Base-by-base conservation (phyloP, 2,797 vertebrate genomes). In the Labroides dimidiatus region DNA sequence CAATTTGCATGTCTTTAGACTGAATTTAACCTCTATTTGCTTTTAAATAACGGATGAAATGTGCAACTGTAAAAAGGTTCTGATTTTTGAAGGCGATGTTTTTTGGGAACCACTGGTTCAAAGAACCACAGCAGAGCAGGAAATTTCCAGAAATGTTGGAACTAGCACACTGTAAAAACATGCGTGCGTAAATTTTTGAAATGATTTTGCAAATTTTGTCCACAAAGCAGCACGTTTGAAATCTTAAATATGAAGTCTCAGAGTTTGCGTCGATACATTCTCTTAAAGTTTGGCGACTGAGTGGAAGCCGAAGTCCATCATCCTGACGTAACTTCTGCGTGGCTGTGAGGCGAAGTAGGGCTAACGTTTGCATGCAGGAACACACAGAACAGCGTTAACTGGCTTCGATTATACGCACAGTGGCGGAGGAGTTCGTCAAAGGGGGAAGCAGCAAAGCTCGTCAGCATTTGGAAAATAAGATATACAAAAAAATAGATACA, bases 371-470 rank as follows among this genome's bases (percentile, higher is more conserved):
- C 87, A 88, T 87, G 85, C 85, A 75, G 82, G 69, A 62, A 82
- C 72, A 85, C 81, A 76, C 70, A 65, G 37, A 50, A 78, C 73
- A 43, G 77, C 67, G 43, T 65, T 30, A 55, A 47, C 4, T 66
- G 80, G 80, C 76, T 75, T 70, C 1, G 23, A 70, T 77, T 75
- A 69, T 64, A 81, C 47, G 75, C 77, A 74, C 71, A 69, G 68
- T 53, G 77, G 77, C 49, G 47, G 13, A 84, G 59, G 80, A 80
- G 76, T 69, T 78, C 21, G 43, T 84, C 55, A 72, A 80, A 73
- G 72, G 60, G 64, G 66, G 84, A 78, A 84, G 88, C 81, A 84
- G 80, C 87, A 73, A 84, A 85, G 72, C 74, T 76, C 78, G 80
- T 88, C 74, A 75, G 36, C 67, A 52, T 71, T 68, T 69, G 66